Percentiles rank a stretch among this genome's conserved stretches.
phyloP scores from a whole-genome alignment of 23 tunicate species.

The Halocynthia roretzi region DNA sequence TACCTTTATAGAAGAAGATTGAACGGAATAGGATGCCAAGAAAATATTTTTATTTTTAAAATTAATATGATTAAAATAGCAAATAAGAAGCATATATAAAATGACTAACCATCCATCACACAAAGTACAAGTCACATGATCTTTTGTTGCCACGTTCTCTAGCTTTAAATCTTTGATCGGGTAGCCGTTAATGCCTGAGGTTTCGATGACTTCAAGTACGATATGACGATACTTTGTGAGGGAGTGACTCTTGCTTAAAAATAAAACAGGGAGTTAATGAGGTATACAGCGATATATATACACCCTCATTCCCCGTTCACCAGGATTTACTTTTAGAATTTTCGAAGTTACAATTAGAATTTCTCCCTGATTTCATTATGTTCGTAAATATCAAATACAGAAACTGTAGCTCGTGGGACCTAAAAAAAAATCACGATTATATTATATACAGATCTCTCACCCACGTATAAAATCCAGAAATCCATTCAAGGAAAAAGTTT shows the following conservation, averaged over 20 bases:
- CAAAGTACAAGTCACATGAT: neutral
- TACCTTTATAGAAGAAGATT: conserved; percentile 13
- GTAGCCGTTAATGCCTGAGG: neutral
- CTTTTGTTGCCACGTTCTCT: conserved; percentile 13
- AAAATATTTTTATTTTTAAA: neutral
- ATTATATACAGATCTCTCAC: no score
- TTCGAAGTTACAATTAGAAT: no score
- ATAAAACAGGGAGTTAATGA: no score
- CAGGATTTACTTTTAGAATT: no score
- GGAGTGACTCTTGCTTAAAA: conserved; percentile 1
- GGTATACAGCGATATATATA: no score
- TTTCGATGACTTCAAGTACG: neutral
- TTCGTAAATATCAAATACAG: no score
- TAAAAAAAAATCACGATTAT: no score
- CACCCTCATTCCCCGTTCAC: no score
- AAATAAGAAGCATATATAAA: neutral
- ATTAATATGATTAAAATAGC: neutral
- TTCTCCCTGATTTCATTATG: no score
- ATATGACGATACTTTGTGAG: conserved; percentile 6
- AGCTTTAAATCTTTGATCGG: neutral
- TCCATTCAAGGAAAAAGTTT: no score
- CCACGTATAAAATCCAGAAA: no score
- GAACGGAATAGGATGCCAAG: neutral
- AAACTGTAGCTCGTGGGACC: no score
- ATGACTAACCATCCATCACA: conserved; percentile 12